phyloP scores from a whole-genome alignment of 2,797 vertebrate genomes.

The Meriones psammophilus region DNA sequence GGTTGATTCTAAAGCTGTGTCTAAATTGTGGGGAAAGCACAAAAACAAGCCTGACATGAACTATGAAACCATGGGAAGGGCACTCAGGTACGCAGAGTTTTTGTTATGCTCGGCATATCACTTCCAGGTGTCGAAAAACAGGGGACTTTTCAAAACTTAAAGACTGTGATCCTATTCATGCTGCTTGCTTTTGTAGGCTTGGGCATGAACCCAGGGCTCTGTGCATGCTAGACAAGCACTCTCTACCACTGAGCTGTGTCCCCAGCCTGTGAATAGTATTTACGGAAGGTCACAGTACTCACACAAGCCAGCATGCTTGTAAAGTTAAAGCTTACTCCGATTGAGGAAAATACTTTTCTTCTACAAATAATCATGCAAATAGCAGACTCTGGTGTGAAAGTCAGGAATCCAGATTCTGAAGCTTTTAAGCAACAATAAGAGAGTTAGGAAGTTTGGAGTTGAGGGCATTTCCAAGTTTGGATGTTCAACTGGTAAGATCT shows the following conservation, averaged over 20 bases:
- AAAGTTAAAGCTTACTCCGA: constrained; percentile 57
- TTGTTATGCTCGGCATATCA: constrained; percentile 24
- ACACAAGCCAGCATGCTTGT: background rate
- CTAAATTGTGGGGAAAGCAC: constrained; percentile 97
- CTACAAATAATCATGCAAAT: constrained; percentile 19
- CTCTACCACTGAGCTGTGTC: background rate
- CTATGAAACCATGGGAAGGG: constrained; percentile 99
- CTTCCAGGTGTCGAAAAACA: constrained; percentile 52
- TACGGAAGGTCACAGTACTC: constrained; percentile 11
- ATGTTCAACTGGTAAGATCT: background rate
- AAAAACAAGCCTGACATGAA: constrained; percentile 99
- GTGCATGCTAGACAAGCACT: background rate
- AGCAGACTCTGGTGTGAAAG: background rate
- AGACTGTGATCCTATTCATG: background rate
- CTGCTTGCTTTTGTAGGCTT: background rate
- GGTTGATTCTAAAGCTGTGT: constrained; percentile 98
- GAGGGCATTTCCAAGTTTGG: background rate
- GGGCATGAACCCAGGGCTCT: background rate
- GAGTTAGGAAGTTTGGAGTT: background rate
- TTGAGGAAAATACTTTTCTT: constrained; percentile 36
- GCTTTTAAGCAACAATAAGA: background rate
- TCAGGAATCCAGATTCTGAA: background rate
- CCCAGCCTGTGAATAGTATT: constrained; percentile 27
- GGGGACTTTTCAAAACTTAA: constrained; percentile 19
- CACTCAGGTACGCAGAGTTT: constrained; percentile 93